phyloP scores from a whole-genome alignment of 1,140 invertebrate species.

The Notospermus geniculatus region DNA sequence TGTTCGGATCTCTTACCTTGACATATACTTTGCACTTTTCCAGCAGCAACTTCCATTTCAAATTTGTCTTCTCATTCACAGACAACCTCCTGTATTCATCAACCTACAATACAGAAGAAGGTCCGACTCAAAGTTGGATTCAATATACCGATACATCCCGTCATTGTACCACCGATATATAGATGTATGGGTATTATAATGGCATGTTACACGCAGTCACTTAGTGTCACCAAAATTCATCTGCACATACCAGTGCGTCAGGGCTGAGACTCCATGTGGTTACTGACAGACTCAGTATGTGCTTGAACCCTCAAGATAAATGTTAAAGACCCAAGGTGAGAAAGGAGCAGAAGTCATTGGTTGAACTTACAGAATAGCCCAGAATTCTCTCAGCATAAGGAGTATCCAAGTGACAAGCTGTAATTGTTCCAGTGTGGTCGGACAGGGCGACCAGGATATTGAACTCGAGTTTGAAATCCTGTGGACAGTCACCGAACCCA shows the following conservation, averaged over 20 bases:
- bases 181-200: no score
- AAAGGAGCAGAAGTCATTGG: no score
- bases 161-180: no score
- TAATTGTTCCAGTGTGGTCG: constrained; percentile 37
- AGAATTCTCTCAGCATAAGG: constrained; percentile 23
- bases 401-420: constrained; percentile 24
- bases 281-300: no score
- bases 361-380: constrained; percentile 26
- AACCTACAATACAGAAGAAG: constrained; percentile 2
- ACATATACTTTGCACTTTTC: constrained; percentile 19
- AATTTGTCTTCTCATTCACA: constrained; percentile 8
- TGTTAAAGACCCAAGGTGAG: no score
- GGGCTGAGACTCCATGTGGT: no score
- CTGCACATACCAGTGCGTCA: no score
- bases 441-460: constrained; percentile 29
- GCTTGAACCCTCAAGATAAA: no score
- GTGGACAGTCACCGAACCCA: background rate
- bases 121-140: no score
- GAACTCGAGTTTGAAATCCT: constrained; percentile 22
- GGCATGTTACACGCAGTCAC: no score
- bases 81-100: constrained; percentile 1
- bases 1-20: constrained; percentile 8
- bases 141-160: no score
- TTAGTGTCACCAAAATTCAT: no score
- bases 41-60: constrained; percentile 18